phyloP scores from a whole-genome alignment of 2,888 invertebrate species.

The Nomada fabriciana region DNA sequence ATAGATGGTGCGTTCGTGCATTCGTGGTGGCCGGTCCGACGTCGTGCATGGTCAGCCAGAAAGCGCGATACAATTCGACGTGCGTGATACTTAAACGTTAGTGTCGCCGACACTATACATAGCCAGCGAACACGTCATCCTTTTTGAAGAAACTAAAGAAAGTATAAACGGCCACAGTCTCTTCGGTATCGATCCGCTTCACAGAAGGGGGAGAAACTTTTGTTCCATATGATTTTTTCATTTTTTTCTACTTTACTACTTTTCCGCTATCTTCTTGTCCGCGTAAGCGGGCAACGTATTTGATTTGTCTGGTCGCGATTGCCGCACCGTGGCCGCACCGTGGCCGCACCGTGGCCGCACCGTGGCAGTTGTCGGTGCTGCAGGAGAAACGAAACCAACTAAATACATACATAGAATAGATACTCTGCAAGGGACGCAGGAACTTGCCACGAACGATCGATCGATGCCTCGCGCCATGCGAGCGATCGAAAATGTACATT shows the following conservation, averaged over 20 bases:
- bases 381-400: no score
- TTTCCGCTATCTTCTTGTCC: neutral
- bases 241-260: constrained; percentile 2
- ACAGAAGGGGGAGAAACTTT: constrained; percentile 60
- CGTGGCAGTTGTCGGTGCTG: no score
- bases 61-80: constrained; percentile 41
- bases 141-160: constrained; percentile 82
- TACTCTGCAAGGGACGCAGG: no score
- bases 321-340: constrained; percentile 24
- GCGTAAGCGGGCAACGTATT: no score
- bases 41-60: neutral
- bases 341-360: constrained; percentile 21
- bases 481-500: no score
- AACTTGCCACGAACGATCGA: no score
- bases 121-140: constrained; percentile 81
- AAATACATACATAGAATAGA: no score
- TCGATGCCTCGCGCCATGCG: no score
- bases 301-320: constrained; percentile 35
- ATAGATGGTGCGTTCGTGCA: no score
- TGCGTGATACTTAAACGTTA: constrained; percentile 74
- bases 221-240: constrained; percentile 57
- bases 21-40: constrained; percentile 6
- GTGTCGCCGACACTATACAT: constrained; percentile 79
- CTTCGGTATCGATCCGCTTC: constrained; percentile 61
- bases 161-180: constrained; percentile 72